A percentile compares a stretch with the other conserved stretches of the same genome.
phyloP scores from a whole-genome alignment of 2,113 vertebrate genomes.

The Piaya cayana region DNA sequence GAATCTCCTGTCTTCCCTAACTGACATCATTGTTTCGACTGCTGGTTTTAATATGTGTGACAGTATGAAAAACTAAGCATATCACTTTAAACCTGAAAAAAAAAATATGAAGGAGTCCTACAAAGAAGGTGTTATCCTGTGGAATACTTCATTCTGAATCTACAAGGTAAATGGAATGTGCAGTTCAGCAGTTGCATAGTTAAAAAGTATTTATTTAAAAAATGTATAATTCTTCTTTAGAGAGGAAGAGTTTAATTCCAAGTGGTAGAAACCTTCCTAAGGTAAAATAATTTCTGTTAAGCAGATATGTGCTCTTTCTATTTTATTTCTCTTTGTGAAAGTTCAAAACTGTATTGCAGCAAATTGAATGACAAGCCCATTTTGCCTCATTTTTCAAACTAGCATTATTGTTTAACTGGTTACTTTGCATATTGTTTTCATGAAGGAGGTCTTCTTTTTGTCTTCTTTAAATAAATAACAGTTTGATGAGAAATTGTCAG shows the following conservation, averaged over 20 bases:
- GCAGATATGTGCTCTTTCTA: background rate
- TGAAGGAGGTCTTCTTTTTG: background rate
- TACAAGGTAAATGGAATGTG: background rate
- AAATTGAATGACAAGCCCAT: background rate
- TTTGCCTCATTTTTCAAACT: constrained; percentile 18
- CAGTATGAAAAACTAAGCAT: background rate
- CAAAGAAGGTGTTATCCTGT: background rate
- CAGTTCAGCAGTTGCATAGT: background rate
- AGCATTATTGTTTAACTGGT: background rate
- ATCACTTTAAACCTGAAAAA: background rate
- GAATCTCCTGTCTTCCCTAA: background rate
- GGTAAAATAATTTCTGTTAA: background rate
- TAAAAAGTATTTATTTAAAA: background rate
- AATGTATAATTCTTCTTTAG: background rate
- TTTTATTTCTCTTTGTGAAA: background rate
- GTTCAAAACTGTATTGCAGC: background rate
- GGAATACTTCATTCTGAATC: background rate
- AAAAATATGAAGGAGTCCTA: background rate
- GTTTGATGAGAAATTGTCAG: constrained; percentile 20
- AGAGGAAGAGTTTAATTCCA: background rate
- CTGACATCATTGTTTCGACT: background rate
- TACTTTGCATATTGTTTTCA: constrained; percentile 3
- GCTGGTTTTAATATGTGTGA: background rate
- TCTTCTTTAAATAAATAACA: background rate
- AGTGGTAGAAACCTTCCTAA: background rate